Evolutionary conservation across 2,888 invertebrate genomes (phyloP), one percentile per base, ranked within the genome.

Genomic region (Julus scanicus): DNA sequence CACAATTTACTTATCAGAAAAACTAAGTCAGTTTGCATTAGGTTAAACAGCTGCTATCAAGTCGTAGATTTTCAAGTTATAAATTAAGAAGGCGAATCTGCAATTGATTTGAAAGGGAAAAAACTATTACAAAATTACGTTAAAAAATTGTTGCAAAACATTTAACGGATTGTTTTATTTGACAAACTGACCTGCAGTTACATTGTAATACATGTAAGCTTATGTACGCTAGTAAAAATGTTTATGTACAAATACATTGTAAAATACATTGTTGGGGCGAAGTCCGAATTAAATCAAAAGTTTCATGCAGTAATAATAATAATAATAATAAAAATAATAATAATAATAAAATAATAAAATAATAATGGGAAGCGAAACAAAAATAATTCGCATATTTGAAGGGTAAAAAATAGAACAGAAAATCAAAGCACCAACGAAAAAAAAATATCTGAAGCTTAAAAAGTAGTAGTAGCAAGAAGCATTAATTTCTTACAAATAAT

Each of bases 151-250:
- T 29, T 71, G 71, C 20, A 71, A 71, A 71, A 71, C 29, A 29
- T 9, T 71, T 8, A 53, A 29, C 20, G 63, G n/a, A 6, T 29
- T 71, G 9, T 71, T 71, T 71, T 71, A 71, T 29, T 71, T 20
- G 20, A 71, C 6, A 71, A 71, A 71, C 71, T 71, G 71, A 71
- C 71, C 71, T 6, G 71, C 71, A 71, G 71, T 71, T 71, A 71
- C 71, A 71, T 29, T 71, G 29, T 20, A 71, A 20, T 71, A 71
- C 29, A n/a, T 63, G 20, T 6, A 71, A 8, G 44, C 44, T 44
- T 44, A 44, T 44, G n/a, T n/a, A n/a, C n/a, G n/a, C n/a, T n/a
- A n/a, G 71, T 71, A 71, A 71, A 57, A 71, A 71, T 71, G 71
- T 71, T 71, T 71, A 71, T 71, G 71, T 71, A 71, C 71, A 71